Base-by-base conservation (phyloP, 1,140 invertebrate genomes). In the Papilio xuthus region DNA sequence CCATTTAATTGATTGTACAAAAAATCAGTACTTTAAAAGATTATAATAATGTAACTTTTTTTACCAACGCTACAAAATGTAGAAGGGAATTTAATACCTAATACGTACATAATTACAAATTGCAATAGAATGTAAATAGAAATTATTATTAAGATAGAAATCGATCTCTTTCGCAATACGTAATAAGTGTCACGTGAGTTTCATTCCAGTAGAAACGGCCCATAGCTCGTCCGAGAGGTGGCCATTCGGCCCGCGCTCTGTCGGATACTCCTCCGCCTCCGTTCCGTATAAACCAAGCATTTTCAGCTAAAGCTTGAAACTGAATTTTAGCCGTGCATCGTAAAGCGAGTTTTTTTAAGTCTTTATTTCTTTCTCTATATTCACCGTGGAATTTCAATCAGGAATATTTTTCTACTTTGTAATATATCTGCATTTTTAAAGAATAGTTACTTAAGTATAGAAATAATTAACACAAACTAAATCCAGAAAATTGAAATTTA, bases 281-380 rank as follows among this genome's bases (percentile, higher is more conserved):
- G 84, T 89, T 89, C 87, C 90, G 82, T 89, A 92, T 93, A 93
- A 91, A 91, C 86, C 83, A 83, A 83, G 81, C 83, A 87, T 89
- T 90, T 88, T 81, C 84, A 88, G 85, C 85, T 79, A 88, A 80
- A 88, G 83, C 86, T 79, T 84, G 87, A 85, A 89, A 85, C 88
- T 88, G 88, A 88, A 86, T 90, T 90, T 89, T 89, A 91, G 86
- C 86, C 81, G 79, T 60, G 79, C 78, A 83, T 93, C 92, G 90
- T 93, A 93, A 93, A 93, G 85, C 80, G 84, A 85, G 88, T 83
- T 86, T 88, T 89, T 84, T 82, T 74, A 79, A 86, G 85, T 84
- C 86, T 87, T 87, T 86, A 87, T 85, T 84, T 83, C 77, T 86
- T 83, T 83, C 88, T 84, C 86, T 83, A 47, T 67, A 83, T 84